Evolutionary conservation across 1,140 invertebrate genomes (phyloP).

Genomic region (Physella acuta): DNA sequence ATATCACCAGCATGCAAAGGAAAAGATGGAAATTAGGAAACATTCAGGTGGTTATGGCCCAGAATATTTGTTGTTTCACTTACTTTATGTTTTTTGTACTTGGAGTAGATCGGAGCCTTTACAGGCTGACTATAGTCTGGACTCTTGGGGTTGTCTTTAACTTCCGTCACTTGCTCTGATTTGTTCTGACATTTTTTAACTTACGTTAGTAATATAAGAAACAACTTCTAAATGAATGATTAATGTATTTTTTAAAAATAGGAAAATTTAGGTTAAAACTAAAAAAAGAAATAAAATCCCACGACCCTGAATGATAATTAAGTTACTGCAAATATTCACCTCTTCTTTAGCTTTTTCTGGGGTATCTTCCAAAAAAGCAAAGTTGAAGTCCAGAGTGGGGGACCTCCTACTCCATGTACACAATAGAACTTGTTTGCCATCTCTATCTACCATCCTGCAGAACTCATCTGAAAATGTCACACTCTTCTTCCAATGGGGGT

Average conservation of each 20-base stretch:
- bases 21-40: too few species aligned
- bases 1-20: too few species aligned
- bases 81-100: slow-evolving; percentile 30
- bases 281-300: too few species aligned
- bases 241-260: background rate
- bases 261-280: background rate
- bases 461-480: slow-evolving; percentile 46
- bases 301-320: too few species aligned
- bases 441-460: slow-evolving; percentile 51
- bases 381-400: slow-evolving; percentile 33
- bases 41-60: too few species aligned
- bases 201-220: too few species aligned
- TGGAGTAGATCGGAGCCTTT: slow-evolving; percentile 37
- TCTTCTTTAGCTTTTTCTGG: slow-evolving; percentile 16
- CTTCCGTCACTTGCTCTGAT: background rate
- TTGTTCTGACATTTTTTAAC: slow-evolving; percentile 2
- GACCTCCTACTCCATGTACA: slow-evolving; percentile 47
- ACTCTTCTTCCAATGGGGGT: background rate
- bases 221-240: background rate
- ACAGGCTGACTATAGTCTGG: slow-evolving; percentile 43
- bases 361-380: slow-evolving; percentile 29
- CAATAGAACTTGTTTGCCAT: slow-evolving; percentile 52
- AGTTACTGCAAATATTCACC: too few species aligned
- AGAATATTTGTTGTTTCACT: too few species aligned
- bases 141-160: slow-evolving; percentile 11